phyloP scores from a whole-genome alignment of 2,113 vertebrate genomes.

The Sceloporus tristichus region DNA sequence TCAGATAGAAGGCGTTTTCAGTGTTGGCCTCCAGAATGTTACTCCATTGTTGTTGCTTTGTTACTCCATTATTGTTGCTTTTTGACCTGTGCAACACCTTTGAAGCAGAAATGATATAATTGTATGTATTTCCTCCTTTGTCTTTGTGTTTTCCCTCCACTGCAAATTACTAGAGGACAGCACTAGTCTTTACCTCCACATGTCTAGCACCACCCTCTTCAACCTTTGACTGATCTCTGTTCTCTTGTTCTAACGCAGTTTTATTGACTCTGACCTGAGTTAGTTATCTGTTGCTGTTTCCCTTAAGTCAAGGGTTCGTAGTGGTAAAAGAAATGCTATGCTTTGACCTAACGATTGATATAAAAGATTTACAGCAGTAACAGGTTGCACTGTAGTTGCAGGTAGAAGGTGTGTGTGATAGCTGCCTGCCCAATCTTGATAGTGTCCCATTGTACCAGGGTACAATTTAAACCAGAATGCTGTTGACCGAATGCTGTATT shows the following conservation, averaged over 20 bases:
- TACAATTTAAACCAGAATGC: conserved; percentile 6
- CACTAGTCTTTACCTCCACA: not conserved
- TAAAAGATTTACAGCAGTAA: not conserved
- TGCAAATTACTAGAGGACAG: too few species aligned
- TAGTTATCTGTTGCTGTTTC: not conserved
- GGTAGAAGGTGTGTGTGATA: not conserved
- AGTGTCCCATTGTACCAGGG: not conserved
- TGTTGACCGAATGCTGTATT: too few species aligned
- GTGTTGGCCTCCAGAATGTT: not conserved
- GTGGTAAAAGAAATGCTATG: not conserved
- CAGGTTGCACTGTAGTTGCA: not conserved
- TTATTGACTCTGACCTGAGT: not conserved
- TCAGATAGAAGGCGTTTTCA: not conserved
- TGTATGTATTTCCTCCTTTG: not conserved
- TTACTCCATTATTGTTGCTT: not conserved
- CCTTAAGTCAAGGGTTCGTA: not conserved
- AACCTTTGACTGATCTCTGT: not conserved
- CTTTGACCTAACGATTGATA: not conserved
- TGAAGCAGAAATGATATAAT: not conserved
- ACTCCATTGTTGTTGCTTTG: not conserved
- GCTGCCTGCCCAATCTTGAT: not conserved
- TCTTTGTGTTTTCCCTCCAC: not conserved
- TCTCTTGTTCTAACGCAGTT: too few species aligned
- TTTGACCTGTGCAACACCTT: too few species aligned
- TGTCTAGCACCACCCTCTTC: not conserved